Conservation (phyloP, 2,797 vertebrate species). For the Acanthurus lineatus region DNA sequence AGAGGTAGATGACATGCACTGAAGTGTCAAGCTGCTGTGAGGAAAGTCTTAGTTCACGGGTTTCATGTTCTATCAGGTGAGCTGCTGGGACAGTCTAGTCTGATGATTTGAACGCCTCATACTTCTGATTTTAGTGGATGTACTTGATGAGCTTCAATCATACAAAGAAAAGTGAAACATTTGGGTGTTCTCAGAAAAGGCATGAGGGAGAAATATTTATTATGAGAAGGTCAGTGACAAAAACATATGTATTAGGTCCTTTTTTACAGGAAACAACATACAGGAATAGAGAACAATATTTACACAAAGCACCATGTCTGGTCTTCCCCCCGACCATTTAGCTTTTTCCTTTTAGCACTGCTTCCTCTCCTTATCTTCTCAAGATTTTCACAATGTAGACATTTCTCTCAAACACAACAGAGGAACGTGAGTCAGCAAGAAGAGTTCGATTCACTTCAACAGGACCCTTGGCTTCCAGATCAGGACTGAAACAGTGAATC, state of each 20-base stretch:
- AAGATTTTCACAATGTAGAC: not conserved
- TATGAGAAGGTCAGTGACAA: not conserved
- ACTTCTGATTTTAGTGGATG: not conserved
- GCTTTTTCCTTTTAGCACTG: not conserved
- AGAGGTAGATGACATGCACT: too few species aligned
- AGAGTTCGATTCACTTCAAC: not conserved
- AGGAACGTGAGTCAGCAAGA: not conserved
- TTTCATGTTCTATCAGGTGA: too few species aligned
- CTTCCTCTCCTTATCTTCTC: not conserved
- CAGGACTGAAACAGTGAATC: not conserved
- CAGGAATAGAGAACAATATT: slow-evolving; percentile 9
- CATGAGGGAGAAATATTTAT: slow-evolving; percentile 14
- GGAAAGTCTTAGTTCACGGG: too few species aligned
- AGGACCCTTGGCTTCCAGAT: not conserved
- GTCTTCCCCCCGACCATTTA: not conserved
- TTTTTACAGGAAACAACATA: not conserved
- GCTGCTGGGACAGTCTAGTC: too few species aligned
- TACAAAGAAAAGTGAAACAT: not conserved
- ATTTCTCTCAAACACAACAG: not conserved
- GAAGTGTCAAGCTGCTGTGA: too few species aligned
- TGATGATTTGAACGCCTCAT: too few species aligned
- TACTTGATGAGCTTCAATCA: not conserved
- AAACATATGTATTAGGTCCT: not conserved
- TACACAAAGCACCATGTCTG: not conserved
- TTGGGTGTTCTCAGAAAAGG: not conserved